These are phyloP conservation scores for Gallinago undulata DNA, from an alignment of 2,113 vertebrate species.

Conservation along the genomic window DNA sequence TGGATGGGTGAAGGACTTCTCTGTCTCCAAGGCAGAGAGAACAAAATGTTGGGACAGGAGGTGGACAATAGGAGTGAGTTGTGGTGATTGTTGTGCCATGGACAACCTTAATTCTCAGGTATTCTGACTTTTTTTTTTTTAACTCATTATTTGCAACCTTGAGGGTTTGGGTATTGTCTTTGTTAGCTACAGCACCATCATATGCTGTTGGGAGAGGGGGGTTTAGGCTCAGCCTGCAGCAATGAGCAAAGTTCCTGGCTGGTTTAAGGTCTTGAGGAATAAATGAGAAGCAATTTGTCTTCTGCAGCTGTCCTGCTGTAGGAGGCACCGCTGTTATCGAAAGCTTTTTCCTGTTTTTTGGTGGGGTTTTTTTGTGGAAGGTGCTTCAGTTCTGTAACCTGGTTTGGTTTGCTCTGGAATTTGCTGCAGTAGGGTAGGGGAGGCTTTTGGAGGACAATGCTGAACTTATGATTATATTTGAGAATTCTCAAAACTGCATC, in stretches of 20 bases:
- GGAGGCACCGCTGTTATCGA: neutral
- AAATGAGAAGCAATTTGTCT: neutral
- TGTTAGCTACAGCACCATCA: neutral
- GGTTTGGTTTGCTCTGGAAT: neutral
- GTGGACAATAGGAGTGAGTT: neutral
- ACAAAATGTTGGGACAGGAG: neutral
- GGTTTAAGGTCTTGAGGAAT: neutral
- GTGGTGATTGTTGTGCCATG: neutral
- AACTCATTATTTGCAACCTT: neutral
- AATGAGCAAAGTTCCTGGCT: neutral
- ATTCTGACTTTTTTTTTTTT: neutral
- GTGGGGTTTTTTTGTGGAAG: neutral
- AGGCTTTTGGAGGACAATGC: neutral
- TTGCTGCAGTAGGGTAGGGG: neutral
- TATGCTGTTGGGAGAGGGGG: neutral
- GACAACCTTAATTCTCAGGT: neutral
- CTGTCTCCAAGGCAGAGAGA: neutral
- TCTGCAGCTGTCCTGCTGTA: neutral
- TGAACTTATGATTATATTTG: neutral
- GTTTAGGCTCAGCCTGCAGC: neutral
- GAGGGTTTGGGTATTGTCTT: neutral
- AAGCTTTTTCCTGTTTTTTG: neutral
- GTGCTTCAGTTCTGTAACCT: neutral
- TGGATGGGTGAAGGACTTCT: neutral
- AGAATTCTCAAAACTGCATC: neutral